A percentile compares a stretch with the other conserved stretches of the same genome.
These are phyloP conservation scores for Nasonia oneida DNA, from an alignment of 2,888 invertebrate genomes.

Conservation along the genomic window DNA sequence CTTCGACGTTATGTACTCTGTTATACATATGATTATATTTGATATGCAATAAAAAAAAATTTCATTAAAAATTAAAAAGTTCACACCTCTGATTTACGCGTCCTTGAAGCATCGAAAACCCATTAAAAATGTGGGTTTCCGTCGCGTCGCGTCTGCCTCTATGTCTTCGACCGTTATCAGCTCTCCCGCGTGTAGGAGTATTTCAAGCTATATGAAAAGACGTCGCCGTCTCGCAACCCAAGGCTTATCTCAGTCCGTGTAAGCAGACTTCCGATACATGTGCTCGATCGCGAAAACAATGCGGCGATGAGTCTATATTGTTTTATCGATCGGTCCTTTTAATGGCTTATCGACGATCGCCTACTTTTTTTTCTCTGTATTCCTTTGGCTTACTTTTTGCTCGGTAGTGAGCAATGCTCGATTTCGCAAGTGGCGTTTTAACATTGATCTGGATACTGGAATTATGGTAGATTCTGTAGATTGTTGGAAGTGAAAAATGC, in stretches of 20 bases:
- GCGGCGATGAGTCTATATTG: not conserved
- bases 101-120: not conserved
- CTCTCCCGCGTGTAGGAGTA: not conserved
- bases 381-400: not conserved
- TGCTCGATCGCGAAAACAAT: constrained; percentile 32
- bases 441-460: constrained; percentile 41
- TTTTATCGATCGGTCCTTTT: constrained; percentile 47
- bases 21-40: no score
- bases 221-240: not conserved
- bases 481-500: not conserved
- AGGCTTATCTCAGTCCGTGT: constrained; percentile 16
- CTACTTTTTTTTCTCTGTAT: constrained; percentile 40
- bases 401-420: not conserved
- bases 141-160: not conserved
- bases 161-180: not conserved
- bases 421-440: constrained; percentile 12
- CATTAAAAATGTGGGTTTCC: not conserved
- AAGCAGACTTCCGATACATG: not conserved
- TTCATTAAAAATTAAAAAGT: not conserved
- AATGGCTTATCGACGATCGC: constrained; percentile 39
- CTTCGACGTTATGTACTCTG: not conserved
- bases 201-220: not conserved
- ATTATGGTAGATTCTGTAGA: not conserved
- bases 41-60: not conserved
- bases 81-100: not conserved